A percentile compares a stretch with the other conserved stretches of the same genome.
These are phyloP conservation scores for Conger conger DNA, from an alignment of 2,113 vertebrate genomes.

Conservation along the genomic window DNA sequence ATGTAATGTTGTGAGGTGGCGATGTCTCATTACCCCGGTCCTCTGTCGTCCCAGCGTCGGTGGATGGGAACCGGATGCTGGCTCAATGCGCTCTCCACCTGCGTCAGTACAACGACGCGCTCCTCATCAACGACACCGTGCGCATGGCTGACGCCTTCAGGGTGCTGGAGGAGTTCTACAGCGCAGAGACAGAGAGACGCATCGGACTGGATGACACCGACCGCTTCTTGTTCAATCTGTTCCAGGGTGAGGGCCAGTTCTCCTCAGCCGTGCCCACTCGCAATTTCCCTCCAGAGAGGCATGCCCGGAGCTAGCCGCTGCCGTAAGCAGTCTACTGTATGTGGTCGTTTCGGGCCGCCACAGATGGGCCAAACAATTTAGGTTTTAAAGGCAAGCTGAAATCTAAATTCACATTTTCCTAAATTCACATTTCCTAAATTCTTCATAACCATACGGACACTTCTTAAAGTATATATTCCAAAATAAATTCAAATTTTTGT, in stretches of 20 bases:
- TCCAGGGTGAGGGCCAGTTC: conserved; percentile 60
- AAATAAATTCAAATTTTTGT: too few species aligned
- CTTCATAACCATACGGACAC: too few species aligned
- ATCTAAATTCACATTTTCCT: too few species aligned
- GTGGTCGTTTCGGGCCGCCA: too few species aligned
- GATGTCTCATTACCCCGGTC: too few species aligned
- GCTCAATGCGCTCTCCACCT: conserved; percentile 75
- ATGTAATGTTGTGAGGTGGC: neutral
- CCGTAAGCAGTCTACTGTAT: too few species aligned
- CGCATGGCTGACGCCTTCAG: conserved; percentile 74
- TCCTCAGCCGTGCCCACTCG: neutral
- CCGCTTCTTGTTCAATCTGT: conserved; percentile 68
- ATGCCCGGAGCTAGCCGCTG: too few species aligned
- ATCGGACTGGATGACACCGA: conserved; percentile 58
- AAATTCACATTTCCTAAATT: too few species aligned
- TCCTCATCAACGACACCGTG: conserved; percentile 78
- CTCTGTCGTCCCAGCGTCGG: conserved; percentile 62
- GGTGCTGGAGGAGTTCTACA: conserved; percentile 72
- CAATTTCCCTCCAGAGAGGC: neutral
- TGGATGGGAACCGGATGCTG: conserved; percentile 67
- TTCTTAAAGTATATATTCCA: too few species aligned
- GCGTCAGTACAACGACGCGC: conserved; percentile 79
- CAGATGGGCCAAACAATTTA: too few species aligned
- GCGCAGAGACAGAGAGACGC: conserved; percentile 69
- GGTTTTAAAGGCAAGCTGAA: too few species aligned